These are phyloP conservation scores for Bathynomus jamesi DNA, from an alignment of 1,140 invertebrate species.

Conservation along the genomic window DNA sequence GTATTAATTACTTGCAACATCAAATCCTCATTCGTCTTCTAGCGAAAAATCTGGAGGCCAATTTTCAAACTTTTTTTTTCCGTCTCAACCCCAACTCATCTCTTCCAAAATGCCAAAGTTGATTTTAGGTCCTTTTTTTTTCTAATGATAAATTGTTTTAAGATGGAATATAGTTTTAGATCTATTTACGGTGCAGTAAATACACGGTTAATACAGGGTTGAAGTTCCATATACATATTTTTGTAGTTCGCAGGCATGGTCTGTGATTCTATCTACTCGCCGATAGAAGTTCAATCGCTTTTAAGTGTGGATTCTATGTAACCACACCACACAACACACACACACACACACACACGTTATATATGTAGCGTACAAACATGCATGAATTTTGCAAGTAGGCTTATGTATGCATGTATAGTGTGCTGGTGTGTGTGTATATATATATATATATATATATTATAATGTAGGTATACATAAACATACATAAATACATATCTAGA, in stretches of 20 bases:
- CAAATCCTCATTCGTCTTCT: background rate
- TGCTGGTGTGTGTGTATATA: background rate
- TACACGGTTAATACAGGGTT: no score
- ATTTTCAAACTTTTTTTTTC: background rate
- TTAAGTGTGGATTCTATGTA: no score
- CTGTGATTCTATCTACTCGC: no score
- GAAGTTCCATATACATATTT: no score
- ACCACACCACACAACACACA: no score
- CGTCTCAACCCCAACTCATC: background rate
- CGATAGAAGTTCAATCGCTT: no score
- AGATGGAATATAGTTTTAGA: no score
- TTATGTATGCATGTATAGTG: background rate
- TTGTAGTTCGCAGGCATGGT: no score
- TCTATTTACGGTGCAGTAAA: no score
- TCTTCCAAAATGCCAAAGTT: background rate
- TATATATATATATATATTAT: background rate
- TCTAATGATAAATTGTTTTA: background rate
- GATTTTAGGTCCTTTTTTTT: background rate
- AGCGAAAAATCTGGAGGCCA: background rate
- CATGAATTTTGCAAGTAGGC: no score
- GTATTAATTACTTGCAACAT: slow-evolving; percentile 1
- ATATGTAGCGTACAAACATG: background rate
- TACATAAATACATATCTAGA: background rate
- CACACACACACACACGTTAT: no score
- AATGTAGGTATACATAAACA: background rate